Percentiles rank a stretch among this genome's conserved stretches.
Conservation (phyloP, 2,113 vertebrate species). For the Craseonycteris thonglongyai region DNA sequence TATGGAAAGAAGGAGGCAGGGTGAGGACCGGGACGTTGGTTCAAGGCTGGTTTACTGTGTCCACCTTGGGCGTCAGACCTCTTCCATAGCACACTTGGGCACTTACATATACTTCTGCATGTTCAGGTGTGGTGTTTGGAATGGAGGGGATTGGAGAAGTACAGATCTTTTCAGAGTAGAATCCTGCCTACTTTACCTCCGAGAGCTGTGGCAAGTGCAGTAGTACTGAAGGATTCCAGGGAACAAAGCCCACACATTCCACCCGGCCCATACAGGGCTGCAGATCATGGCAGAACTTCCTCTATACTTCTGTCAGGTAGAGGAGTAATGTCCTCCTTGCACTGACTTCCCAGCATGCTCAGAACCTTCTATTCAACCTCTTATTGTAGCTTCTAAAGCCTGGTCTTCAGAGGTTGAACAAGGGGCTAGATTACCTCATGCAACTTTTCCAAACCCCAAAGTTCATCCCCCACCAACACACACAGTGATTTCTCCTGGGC, state of each 20-base stretch:
- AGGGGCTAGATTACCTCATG: background rate
- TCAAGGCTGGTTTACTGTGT: background rate
- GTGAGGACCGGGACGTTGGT: background rate
- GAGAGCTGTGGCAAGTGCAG: background rate
- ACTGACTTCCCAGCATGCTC: background rate
- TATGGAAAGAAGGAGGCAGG: background rate
- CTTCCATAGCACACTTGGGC: background rate
- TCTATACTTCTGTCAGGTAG: background rate
- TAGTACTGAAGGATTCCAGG: background rate
- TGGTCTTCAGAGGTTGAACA: background rate
- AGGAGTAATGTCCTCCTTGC: background rate
- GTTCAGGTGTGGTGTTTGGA: background rate
- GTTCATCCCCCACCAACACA: background rate
- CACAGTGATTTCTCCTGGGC: background rate
- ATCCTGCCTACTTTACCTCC: background rate
- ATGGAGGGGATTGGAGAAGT: background rate
- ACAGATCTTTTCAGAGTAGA: background rate
- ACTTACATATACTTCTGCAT: background rate
- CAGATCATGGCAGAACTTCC: background rate
- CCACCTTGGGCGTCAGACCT: background rate
- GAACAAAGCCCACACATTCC: background rate
- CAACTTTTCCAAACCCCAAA: background rate
- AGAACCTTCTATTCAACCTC: background rate
- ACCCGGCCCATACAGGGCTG: background rate
- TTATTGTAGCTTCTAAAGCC: background rate